These are phyloP conservation scores for Rhingia campestris DNA, from an alignment of 2,888 invertebrate species.

Conservation along the genomic window DNA sequence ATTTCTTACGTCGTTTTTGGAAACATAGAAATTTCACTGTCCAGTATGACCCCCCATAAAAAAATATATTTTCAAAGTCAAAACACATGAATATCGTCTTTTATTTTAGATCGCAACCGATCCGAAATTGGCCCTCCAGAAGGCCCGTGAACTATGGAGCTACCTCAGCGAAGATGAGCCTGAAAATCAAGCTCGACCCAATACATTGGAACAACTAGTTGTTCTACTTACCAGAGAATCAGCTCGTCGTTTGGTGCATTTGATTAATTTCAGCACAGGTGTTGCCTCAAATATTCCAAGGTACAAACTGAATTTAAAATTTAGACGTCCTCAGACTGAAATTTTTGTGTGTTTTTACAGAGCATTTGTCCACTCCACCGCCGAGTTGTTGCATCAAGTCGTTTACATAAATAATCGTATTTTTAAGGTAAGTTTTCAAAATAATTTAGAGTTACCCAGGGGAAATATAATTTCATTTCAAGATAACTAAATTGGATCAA, in stretches of 20 bases:
- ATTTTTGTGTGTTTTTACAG: constrained; percentile 78
- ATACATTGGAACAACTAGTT: constrained; percentile 89
- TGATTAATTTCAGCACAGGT: constrained; percentile 88
- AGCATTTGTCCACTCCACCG: constrained; percentile 84
- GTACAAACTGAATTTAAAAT: constrained; percentile 78
- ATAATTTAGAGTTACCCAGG: not conserved
- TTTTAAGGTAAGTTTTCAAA: constrained; percentile 84
- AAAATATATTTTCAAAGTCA: not conserved
- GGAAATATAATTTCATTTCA: constrained; percentile 71
- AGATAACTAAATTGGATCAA: constrained; percentile 86
- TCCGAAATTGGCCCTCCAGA: constrained; percentile 89
- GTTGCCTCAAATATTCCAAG: constrained; percentile 85
- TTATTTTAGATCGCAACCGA: constrained; percentile 88
- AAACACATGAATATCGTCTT: not conserved
- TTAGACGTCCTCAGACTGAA: not conserved
- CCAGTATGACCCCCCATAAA: not conserved
- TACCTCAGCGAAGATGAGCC: constrained; percentile 90
- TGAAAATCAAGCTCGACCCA: constrained; percentile 92
- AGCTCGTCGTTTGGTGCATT: constrained; percentile 89
- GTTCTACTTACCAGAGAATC: constrained; percentile 90
- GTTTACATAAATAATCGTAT: constrained; percentile 86
- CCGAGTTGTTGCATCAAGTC: constrained; percentile 85
- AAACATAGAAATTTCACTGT: too few relatives aligned
- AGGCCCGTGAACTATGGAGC: constrained; percentile 88
- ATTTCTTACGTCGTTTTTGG: too few relatives aligned